A percentile compares a stretch with the other conserved stretches of the same genome.
These are phyloP conservation scores for Amblyjoppa proteus DNA, from an alignment of 2,888 invertebrate genomes.

Conservation along the genomic window DNA sequence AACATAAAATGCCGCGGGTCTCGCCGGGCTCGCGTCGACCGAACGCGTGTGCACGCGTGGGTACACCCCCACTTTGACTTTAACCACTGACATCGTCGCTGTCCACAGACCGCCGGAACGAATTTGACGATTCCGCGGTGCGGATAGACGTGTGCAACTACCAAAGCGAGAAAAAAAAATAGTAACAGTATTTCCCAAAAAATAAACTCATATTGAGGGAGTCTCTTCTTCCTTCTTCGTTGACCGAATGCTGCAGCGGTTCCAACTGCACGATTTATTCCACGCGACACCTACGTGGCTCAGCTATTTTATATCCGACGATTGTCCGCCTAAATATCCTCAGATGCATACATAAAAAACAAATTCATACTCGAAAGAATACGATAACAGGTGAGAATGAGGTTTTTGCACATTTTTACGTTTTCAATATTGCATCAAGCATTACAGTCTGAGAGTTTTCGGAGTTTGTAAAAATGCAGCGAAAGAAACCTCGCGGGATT, in stretches of 20 bases:
- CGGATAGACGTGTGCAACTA: conserved; percentile 19
- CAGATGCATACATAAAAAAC: neutral
- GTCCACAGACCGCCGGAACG: conserved; percentile 52
- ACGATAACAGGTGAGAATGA: conserved; percentile 11
- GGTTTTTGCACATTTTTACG: conserved; percentile 9
- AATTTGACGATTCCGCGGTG: conserved; percentile 75
- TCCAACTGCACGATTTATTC: neutral
- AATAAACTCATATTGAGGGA: conserved; percentile 3
- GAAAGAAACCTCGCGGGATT: neutral
- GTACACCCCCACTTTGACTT: conserved; percentile 80
- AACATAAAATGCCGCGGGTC: conserved; percentile 84
- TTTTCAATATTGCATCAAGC: conserved; percentile 25
- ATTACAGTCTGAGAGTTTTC: conserved; percentile 48
- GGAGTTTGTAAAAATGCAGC: conserved; percentile 53
- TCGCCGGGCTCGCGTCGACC: conserved; percentile 30
- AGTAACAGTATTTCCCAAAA: neutral
- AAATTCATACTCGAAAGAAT: neutral
- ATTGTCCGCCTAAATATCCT: conserved; percentile 30
- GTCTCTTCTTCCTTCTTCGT: conserved; percentile 36
- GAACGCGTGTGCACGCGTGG: conserved; percentile 81
- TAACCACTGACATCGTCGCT: conserved; percentile 75
- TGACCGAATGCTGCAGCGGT: neutral
- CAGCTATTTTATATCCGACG: conserved; percentile 10
- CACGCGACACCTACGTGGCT: conserved; percentile 18
- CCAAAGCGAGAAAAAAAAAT: conserved; percentile 1